phyloP scores from a whole-genome alignment of 2,113 vertebrate genomes.

The Heterochromis multidens region DNA sequence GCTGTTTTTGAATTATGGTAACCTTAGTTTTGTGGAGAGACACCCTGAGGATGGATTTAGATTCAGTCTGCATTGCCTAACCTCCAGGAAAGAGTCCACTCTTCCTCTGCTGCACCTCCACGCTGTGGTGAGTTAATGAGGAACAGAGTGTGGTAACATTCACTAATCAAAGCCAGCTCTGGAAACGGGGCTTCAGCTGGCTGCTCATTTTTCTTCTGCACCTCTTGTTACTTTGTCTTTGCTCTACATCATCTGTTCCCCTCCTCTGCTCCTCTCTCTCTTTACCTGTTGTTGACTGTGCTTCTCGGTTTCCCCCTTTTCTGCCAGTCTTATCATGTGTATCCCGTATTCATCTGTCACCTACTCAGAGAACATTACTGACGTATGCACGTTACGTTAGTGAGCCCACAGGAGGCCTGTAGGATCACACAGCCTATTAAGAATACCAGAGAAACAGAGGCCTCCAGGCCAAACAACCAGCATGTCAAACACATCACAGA shows the following conservation, averaged over 20 bases:
- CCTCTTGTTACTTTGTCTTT: slow-evolving; percentile 58
- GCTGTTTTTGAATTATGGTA: slow-evolving; percentile 50
- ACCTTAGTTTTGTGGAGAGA: slow-evolving; percentile 1
- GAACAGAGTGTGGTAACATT: slow-evolving; percentile 57
- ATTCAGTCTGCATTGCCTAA: not conserved
- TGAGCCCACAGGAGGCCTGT: not conserved
- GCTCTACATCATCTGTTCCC: slow-evolving; percentile 37
- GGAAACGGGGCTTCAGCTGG: slow-evolving; percentile 54
- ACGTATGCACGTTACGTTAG: not conserved
- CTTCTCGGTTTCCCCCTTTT: slow-evolving; percentile 20
- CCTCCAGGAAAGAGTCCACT: slow-evolving; percentile 5
- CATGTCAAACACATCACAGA: slow-evolving; percentile 1
- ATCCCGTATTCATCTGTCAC: slow-evolving; percentile 9
- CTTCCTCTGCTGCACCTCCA: slow-evolving; percentile 27
- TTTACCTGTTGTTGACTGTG: slow-evolving; percentile 10
- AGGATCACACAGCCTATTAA: slow-evolving; percentile 42
- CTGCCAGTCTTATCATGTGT: not conserved
- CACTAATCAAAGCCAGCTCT: slow-evolving; percentile 71
- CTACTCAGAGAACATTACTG: not conserved
- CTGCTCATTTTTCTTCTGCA: slow-evolving; percentile 58
- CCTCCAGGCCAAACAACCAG: slow-evolving; percentile 4
- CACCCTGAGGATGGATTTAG: slow-evolving; percentile 1
- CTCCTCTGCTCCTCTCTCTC: slow-evolving; percentile 18
- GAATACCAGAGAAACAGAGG: slow-evolving; percentile 14
- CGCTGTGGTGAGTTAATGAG: slow-evolving; percentile 48